Percentiles rank a stretch among this genome's conserved stretches.
Evolutionary conservation across 2,113 vertebrate species (phyloP).

Genomic region (Raja brachyura): DNA sequence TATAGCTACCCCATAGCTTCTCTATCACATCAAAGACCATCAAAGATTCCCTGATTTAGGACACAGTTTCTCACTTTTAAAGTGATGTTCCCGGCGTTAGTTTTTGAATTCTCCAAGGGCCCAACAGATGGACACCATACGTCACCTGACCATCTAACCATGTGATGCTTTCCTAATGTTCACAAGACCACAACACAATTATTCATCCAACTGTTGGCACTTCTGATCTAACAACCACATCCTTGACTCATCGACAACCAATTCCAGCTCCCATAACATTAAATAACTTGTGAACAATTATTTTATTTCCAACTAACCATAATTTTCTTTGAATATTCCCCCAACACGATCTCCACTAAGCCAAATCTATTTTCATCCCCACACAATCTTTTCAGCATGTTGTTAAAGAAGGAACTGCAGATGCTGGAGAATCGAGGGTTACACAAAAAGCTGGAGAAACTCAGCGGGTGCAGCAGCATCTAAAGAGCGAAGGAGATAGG

Average conservation of each 20-base stretch:
- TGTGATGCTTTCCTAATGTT: background rate
- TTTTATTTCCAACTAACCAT: background rate
- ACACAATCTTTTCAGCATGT: background rate
- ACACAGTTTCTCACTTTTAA: background rate
- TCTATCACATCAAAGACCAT: background rate
- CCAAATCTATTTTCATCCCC: background rate
- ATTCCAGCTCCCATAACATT: background rate
- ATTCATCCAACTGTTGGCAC: background rate
- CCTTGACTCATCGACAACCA: background rate
- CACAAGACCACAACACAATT: background rate
- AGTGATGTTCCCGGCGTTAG: background rate
- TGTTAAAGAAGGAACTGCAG: no score
- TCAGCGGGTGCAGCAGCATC: no score
- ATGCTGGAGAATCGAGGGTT: no score
- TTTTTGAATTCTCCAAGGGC: background rate
- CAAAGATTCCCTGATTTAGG: background rate
- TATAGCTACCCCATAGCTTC: background rate
- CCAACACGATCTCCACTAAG: background rate
- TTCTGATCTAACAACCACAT: background rate
- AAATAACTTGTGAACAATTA: background rate
- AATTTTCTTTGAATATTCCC: background rate
- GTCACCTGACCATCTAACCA: background rate
- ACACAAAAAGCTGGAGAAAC: no score
- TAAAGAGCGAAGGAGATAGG: no score
- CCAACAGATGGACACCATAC: background rate